Percentiles rank a stretch among this genome's conserved stretches.
phyloP scores from a whole-genome alignment of 1,140 invertebrate genomes.

The Prorops nasuta region DNA sequence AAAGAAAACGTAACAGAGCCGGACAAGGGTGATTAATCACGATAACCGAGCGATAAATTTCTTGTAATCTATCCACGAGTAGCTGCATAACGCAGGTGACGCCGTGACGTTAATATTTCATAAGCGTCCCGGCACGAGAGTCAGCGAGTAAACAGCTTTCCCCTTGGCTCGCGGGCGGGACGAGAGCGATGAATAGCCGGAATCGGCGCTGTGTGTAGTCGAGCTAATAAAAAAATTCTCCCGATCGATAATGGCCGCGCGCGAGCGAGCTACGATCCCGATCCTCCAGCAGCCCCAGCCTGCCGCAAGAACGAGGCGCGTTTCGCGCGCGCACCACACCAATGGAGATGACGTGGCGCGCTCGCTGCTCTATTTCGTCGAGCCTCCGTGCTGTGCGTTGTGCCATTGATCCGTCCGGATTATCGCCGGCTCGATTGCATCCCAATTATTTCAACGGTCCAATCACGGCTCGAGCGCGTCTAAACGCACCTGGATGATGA shows the following conservation, averaged over 20 bases:
- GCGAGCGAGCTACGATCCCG: no score
- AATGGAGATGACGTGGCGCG: no score
- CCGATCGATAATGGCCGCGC: conserved; percentile 23
- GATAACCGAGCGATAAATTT: conserved; percentile 24
- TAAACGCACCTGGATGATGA: no score
- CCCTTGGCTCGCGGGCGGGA: neutral
- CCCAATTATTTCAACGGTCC: no score
- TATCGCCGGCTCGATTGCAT: no score
- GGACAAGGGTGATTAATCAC: conserved; percentile 20
- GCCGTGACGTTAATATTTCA: conserved; percentile 34
- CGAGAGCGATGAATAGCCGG: conserved; percentile 20
- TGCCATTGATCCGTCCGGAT: no score
- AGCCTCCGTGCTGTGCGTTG: no score
- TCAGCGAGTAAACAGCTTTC: conserved; percentile 21
- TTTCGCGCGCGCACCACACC: conserved; percentile 15
- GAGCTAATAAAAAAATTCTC: conserved; percentile 15
- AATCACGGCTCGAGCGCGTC: no score
- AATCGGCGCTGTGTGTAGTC: conserved; percentile 13
- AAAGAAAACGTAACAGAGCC: no score
- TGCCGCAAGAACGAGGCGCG: conserved; percentile 13
- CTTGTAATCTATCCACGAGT: conserved; percentile 26
- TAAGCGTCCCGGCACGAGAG: conserved; percentile 19
- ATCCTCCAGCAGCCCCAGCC: neutral
- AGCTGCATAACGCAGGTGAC: conserved; percentile 16
- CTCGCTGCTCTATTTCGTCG: no score